A percentile compares a stretch with the other conserved stretches of the same genome.
These are phyloP conservation scores for Hemicordylus capensis DNA, from an alignment of 2,113 vertebrate genomes.

Conservation along the genomic window DNA sequence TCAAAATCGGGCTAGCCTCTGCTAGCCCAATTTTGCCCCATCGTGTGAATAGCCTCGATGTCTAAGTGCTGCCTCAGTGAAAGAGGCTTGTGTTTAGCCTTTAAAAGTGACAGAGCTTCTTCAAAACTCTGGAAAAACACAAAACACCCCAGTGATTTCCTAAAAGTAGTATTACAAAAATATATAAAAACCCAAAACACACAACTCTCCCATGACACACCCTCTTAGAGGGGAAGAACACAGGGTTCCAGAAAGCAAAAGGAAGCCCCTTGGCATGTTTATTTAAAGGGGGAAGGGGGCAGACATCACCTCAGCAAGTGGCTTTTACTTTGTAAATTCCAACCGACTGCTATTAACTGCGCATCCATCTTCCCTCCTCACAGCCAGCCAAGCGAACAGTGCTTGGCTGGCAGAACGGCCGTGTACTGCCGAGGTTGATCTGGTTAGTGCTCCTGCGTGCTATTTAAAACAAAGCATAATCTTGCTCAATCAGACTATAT, in stretches of 20 bases:
- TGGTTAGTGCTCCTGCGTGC: slow-evolving; percentile 46
- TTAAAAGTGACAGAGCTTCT: too few species aligned
- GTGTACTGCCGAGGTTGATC: slow-evolving; percentile 45
- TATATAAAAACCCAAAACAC: neutral
- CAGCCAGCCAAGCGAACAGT: slow-evolving; percentile 44
- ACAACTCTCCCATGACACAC: neutral
- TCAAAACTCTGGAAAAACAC: neutral
- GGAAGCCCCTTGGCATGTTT: neutral
- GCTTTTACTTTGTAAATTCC: slow-evolving; percentile 51
- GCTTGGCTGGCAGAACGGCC: slow-evolving; percentile 46
- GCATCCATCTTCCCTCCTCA: slow-evolving; percentile 50
- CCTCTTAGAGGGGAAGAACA: neutral
- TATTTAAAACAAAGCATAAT: slow-evolving; percentile 69
- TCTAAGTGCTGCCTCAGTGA: too few species aligned
- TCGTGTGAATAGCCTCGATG: too few species aligned
- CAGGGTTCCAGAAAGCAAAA: slow-evolving; percentile 35
- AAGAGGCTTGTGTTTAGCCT: too few species aligned
- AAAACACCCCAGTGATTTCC: neutral
- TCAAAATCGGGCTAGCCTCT: too few species aligned
- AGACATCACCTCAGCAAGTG: slow-evolving; percentile 7
- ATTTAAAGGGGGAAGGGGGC: neutral
- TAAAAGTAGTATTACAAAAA: neutral
- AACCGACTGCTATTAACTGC: slow-evolving; percentile 7
- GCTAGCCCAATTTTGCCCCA: too few species aligned
- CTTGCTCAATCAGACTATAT: slow-evolving; percentile 68